phyloP scores from a whole-genome alignment of 1,140 invertebrate genomes.

The Dendroctonus valens region DNA sequence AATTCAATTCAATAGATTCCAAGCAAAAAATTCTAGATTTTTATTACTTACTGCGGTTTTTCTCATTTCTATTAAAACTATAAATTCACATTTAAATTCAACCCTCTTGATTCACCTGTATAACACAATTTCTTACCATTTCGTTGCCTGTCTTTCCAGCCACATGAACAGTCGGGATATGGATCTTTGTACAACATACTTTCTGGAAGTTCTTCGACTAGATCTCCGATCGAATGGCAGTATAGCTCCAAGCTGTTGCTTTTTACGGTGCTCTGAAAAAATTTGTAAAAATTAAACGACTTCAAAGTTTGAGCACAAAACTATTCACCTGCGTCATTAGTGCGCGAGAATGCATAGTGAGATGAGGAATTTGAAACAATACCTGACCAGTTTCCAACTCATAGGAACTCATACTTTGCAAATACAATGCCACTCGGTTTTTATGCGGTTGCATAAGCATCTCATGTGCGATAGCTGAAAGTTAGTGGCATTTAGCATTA shows the following conservation, averaged over 20 bases:
- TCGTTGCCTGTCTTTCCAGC: slow-evolving; percentile 20
- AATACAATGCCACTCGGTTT: slow-evolving; percentile 35
- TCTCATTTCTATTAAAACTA: too few species aligned
- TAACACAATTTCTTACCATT: slow-evolving; percentile 2
- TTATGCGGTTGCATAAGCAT: slow-evolving; percentile 31
- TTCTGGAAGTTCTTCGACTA: slow-evolving; percentile 22
- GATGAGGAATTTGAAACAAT: slow-evolving; percentile 4
- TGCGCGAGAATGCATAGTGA: slow-evolving; percentile 4
- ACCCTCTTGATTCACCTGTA: not conserved
- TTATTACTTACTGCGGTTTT: too few species aligned
- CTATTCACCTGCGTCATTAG: slow-evolving; percentile 15
- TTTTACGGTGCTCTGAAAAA: slow-evolving; percentile 24
- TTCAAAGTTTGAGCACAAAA: too few species aligned
- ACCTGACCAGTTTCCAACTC: slow-evolving; percentile 30
- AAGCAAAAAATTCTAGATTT: not conserved
- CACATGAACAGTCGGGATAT: slow-evolving; percentile 41
- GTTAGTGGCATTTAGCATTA: too few species aligned
- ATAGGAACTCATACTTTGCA: slow-evolving; percentile 39
- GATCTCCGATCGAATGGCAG: slow-evolving; percentile 6
- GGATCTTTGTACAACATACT: slow-evolving; percentile 41
- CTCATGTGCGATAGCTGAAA: slow-evolving; percentile 36
- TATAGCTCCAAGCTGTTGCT: slow-evolving; percentile 16
- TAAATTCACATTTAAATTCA: too few species aligned
- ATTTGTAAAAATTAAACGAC: not conserved
- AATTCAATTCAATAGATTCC: not conserved